Conservation (phyloP, 2,797 vertebrate genomes). For the Esox lucius region DNA sequence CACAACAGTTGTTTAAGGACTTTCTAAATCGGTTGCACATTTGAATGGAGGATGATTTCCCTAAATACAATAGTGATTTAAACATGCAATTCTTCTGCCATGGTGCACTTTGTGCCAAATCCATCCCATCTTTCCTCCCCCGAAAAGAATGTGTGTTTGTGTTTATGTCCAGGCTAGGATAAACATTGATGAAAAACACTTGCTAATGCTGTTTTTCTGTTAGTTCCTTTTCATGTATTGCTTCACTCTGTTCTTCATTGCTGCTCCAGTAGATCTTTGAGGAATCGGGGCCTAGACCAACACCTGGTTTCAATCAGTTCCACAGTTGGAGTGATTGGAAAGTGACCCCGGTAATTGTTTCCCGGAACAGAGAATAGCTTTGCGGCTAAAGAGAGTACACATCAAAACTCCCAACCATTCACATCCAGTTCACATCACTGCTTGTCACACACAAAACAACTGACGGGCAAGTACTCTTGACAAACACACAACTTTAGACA, state of each 20-base stretch:
- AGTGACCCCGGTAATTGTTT: constrained; percentile 26
- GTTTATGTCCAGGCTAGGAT: constrained; percentile 2
- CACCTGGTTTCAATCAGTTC: constrained; percentile 54
- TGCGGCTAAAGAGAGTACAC: not conserved
- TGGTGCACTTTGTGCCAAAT: not conserved
- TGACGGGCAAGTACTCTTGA: not conserved
- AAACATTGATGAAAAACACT: constrained; percentile 14
- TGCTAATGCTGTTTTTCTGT: constrained; percentile 11
- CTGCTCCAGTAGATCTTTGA: constrained; percentile 6
- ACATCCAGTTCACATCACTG: not conserved
- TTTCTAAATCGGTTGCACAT: constrained; percentile 25
- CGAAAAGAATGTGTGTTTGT: not conserved
- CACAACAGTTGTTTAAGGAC: constrained; percentile 13
- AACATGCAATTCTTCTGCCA: not conserved
- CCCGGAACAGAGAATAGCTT: constrained; percentile 24
- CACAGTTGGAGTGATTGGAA: constrained; percentile 25
- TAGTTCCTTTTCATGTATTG: not conserved
- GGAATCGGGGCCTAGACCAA: constrained; percentile 10
- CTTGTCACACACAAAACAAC: not conserved
- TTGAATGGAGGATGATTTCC: constrained; percentile 31
- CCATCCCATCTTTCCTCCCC: not conserved
- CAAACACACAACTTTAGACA: not conserved
- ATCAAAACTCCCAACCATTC: not conserved
- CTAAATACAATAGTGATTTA: constrained; percentile 7
- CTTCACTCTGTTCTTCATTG: not conserved